Evolutionary conservation across 2,888 invertebrate genomes (phyloP).

Genomic region (Dryomyza anilis): DNA sequence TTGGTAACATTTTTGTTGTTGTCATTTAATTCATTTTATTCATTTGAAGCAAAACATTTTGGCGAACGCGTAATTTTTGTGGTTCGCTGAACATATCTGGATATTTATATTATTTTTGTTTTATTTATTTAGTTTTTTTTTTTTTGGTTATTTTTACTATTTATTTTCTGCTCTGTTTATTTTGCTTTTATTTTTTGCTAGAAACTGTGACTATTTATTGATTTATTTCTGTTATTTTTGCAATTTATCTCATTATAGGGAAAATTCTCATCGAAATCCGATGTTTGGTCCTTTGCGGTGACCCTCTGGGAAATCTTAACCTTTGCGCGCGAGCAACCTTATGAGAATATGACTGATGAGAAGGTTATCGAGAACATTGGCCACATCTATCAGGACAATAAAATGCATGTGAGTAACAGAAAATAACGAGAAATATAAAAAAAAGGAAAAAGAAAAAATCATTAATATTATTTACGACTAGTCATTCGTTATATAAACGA

Average conservation of each 20-base stretch:
- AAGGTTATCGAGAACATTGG: conserved; percentile 83
- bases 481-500: not conserved
- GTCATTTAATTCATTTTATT: conserved; percentile 3
- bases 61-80: conserved; percentile 25
- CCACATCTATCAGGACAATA: conserved; percentile 76
- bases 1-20: conserved; percentile 17
- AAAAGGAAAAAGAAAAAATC: not conserved
- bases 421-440: not conserved
- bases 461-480: not conserved
- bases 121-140: conserved; percentile 23
- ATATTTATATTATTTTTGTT: conserved; percentile 1
- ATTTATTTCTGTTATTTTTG: conserved; percentile 11
- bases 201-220: not conserved
- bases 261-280: conserved; percentile 81
- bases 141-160: conserved; percentile 6
- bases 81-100: not conserved
- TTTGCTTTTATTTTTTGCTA: not conserved
- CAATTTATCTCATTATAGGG: conserved; percentile 65
- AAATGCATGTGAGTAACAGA: conserved; percentile 69
- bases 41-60: not conserved
- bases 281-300: conserved; percentile 89
- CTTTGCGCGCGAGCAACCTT: conserved; percentile 82
- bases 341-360: conserved; percentile 77
- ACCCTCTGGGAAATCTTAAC: conserved; percentile 87
- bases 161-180: not conserved